phyloP scores from a whole-genome alignment of 92 coral and sea anemone genomes.

The Porites rus region DNA sequence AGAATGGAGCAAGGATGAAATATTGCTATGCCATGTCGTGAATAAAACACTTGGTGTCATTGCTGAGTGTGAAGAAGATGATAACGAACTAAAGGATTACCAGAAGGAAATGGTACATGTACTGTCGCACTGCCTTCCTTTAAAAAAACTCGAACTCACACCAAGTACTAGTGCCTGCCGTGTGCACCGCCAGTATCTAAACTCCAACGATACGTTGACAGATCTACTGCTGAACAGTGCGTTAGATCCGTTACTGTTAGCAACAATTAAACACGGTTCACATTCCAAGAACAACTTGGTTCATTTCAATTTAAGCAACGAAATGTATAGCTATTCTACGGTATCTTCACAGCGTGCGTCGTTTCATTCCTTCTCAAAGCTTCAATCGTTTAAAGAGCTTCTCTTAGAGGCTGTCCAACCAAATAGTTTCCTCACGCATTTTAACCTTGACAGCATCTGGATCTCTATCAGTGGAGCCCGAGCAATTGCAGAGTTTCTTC shows the following conservation, averaged over 20 bases:
- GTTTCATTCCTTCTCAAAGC: too few species aligned
- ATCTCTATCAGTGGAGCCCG: neutral
- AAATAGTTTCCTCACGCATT: neutral
- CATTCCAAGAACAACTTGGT: neutral
- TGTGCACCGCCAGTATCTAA: constrained; percentile 7
- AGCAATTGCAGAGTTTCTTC: neutral
- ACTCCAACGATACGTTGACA: neutral
- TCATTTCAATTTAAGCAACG: neutral
- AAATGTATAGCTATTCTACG: too few species aligned
- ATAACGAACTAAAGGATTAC: neutral
- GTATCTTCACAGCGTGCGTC: too few species aligned
- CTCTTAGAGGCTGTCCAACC: neutral
- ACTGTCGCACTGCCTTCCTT: constrained; percentile 1
- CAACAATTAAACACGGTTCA: neutral
- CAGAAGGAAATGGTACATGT: constrained; percentile 18
- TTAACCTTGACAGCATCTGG: neutral
- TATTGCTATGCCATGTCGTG: neutral
- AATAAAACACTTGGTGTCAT: neutral
- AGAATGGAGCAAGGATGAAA: neutral
- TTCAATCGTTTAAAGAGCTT: neutral
- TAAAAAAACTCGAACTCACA: neutral
- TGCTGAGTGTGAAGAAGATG: neutral
- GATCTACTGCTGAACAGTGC: neutral
- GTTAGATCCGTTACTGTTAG: neutral
- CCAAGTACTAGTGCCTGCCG: neutral